Evolutionary conservation across 2,888 invertebrate genomes (phyloP).

Genomic region (Stictocephala bisonia): DNA sequence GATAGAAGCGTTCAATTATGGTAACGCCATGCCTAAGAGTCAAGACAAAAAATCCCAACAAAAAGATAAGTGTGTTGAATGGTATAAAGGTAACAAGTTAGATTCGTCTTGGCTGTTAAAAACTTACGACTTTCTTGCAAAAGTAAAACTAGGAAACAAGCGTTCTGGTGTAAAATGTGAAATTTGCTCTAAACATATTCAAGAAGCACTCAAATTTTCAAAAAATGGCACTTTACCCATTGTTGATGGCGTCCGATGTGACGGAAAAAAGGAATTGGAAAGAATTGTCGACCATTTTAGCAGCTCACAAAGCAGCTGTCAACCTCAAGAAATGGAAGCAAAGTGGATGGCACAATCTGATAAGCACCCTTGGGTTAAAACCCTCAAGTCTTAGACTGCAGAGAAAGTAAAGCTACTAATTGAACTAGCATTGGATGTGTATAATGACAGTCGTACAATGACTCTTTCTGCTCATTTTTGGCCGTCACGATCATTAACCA

Average conservation of each 20-base stretch:
- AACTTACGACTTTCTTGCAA: slow-evolving; percentile 38
- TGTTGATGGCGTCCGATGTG: slow-evolving; percentile 41
- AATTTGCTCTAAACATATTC: slow-evolving; percentile 38
- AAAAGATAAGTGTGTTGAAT: background rate
- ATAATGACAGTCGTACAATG: slow-evolving; percentile 43
- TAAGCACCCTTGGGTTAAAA: slow-evolving; percentile 46
- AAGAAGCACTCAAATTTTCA: slow-evolving; percentile 41
- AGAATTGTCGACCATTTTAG: slow-evolving; percentile 41
- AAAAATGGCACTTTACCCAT: slow-evolving; percentile 44
- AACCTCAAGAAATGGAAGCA: too few relatives aligned
- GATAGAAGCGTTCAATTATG: too few relatives aligned
- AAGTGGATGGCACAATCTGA: slow-evolving; percentile 45
- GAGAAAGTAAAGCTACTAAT: slow-evolving; percentile 45
- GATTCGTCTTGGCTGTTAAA: slow-evolving; percentile 40
- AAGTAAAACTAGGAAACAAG: slow-evolving; percentile 35
- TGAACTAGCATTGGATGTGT: slow-evolving; percentile 46
- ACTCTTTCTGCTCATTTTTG: slow-evolving; percentile 45
- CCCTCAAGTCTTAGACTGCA: slow-evolving; percentile 25
- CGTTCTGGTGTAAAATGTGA: slow-evolving; percentile 41
- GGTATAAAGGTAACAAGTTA: slow-evolving; percentile 41
- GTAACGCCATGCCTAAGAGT: background rate
- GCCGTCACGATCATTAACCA: slow-evolving; percentile 46
- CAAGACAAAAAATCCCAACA: background rate
- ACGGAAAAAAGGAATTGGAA: slow-evolving; percentile 28
- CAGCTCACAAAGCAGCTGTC: too few relatives aligned